Percentiles rank a stretch among this genome's conserved stretches.
Conservation (phyloP, 2,113 vertebrate genomes). For the Maccullochella peelii region DNA sequence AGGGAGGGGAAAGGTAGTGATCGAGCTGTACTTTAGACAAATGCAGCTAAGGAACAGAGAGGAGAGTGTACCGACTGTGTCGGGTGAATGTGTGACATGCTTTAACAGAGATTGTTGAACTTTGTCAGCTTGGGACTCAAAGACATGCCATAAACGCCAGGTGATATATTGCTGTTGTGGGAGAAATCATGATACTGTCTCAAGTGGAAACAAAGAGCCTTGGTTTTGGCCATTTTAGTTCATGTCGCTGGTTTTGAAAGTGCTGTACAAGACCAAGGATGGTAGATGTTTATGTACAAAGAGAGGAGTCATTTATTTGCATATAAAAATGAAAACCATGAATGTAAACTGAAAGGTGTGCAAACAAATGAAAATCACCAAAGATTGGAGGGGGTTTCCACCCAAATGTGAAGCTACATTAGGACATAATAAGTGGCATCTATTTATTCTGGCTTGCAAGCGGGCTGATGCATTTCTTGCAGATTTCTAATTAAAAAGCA, state of each 20-base stretch:
- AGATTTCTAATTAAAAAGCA: constrained; percentile 29
- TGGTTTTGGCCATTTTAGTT: background rate
- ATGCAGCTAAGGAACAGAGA: background rate
- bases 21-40: constrained; percentile 6
- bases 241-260: background rate
- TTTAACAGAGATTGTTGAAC: background rate
- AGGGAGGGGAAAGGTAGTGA: background rate
- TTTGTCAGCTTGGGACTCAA: background rate
- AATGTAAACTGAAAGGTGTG: background rate
- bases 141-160: background rate
- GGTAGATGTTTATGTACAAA: background rate
- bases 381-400: background rate
- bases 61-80: background rate
- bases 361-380: background rate
- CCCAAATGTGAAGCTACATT: background rate
- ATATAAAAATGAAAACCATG: background rate
- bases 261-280: background rate
- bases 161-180: background rate
- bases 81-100: background rate
- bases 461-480: background rate
- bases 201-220: background rate
- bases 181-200: background rate
- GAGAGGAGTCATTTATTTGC: background rate
- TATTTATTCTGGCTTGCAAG: background rate
- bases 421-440: background rate